A percentile compares a stretch with the other conserved stretches of the same genome.
Conservation (phyloP, 2,797 vertebrate genomes). For the Fringilla coelebs region DNA sequence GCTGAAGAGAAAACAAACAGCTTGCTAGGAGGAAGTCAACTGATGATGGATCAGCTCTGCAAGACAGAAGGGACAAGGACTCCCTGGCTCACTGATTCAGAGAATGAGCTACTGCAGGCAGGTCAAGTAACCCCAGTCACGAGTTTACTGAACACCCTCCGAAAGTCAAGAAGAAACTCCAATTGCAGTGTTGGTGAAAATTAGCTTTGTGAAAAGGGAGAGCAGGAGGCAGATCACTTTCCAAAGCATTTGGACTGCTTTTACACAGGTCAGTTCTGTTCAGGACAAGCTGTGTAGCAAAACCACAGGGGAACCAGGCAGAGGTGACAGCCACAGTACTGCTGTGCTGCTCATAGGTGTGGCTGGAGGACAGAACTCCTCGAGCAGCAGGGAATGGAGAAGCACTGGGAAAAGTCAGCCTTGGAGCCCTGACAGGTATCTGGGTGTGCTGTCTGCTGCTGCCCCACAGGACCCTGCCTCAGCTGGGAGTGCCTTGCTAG, state of each 20-base stretch:
- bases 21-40: not conserved
- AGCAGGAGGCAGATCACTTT: not conserved
- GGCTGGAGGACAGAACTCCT: not conserved
- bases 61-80: not conserved
- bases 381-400: not conserved
- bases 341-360: fast-evolving
- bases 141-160: not conserved
- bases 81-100: not conserved
- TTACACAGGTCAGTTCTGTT: not conserved
- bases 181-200: not conserved
- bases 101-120: not conserved
- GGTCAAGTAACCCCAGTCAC: not conserved
- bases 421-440: not conserved
- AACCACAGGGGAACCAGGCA: not conserved
- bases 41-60: not conserved
- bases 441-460: not conserved
- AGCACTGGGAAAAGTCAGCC: not conserved
- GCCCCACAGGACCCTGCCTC: not conserved
- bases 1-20: not conserved
- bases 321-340: not conserved
- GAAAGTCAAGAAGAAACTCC: not conserved
- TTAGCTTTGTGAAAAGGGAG: not conserved
- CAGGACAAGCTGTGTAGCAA: not conserved
- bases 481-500: fast-evolving
- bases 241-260: not conserved